These are phyloP conservation scores for Lagopus muta DNA, from an alignment of 2,113 vertebrate species.

Conservation along the genomic window DNA sequence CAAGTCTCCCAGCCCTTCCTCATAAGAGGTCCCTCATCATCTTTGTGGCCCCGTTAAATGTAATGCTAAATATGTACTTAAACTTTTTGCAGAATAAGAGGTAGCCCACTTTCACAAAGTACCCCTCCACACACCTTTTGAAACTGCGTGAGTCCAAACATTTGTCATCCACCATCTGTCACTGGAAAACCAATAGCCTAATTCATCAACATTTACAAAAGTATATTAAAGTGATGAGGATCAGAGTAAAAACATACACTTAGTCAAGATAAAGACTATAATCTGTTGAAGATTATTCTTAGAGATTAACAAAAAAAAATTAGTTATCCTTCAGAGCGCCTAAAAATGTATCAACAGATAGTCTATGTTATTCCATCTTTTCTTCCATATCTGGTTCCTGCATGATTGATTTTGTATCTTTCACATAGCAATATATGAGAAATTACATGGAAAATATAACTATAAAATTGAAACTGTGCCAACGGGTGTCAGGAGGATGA, in stretches of 20 bases:
- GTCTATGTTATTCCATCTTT: background rate
- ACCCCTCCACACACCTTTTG: background rate
- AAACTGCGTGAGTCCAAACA: rapidly evolving
- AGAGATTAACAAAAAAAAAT: background rate
- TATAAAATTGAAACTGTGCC: background rate
- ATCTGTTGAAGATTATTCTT: background rate
- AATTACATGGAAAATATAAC: background rate
- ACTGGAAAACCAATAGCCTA: background rate
- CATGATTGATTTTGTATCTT: background rate
- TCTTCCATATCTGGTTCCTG: background rate
- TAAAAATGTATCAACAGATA: background rate
- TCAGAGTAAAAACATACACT: background rate
- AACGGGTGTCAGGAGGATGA: background rate
- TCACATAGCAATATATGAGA: background rate
- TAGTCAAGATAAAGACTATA: background rate
- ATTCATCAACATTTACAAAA: background rate
- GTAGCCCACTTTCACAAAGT: background rate
- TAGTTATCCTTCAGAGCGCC: background rate
- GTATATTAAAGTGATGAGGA: background rate
- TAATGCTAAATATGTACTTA: background rate
- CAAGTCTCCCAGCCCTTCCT: background rate
- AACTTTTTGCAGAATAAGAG: rapidly evolving
- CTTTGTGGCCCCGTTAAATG: background rate
- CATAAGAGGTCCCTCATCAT: background rate
- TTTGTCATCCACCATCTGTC: background rate